Percentiles rank a stretch among this genome's conserved stretches.
phyloP scores from a whole-genome alignment of 2,113 vertebrate species.

The Centropus bengalensis region DNA sequence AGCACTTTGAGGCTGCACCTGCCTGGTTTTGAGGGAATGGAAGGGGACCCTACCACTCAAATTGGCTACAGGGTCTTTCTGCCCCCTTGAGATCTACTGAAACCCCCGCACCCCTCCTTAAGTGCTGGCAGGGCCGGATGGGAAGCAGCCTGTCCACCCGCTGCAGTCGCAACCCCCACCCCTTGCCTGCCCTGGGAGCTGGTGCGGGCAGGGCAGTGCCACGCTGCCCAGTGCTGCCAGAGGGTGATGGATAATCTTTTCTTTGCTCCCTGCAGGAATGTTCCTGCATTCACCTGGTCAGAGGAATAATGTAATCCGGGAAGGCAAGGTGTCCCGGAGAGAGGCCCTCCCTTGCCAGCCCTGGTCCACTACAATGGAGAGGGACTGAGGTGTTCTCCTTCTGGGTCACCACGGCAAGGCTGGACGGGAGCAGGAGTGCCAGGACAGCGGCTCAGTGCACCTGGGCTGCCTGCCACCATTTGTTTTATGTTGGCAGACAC shows the following conservation, averaged over 20 bases:
- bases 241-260: neutral
- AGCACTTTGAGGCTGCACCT: neutral
- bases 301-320: neutral
- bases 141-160: neutral
- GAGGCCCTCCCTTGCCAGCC: rapidly evolving
- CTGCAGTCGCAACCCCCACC: neutral
- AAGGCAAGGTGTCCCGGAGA: neutral
- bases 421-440: rapidly evolving
- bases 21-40: rapidly evolving
- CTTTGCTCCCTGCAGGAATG: neutral
- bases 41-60: too few relatives aligned
- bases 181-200: neutral
- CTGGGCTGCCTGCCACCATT: neutral
- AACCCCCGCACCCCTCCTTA: neutral
- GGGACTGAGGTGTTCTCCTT: neutral
- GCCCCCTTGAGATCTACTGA: neutral
- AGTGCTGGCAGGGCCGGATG: too few relatives aligned
- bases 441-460: rapidly evolving
- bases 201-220: rapidly evolving
- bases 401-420: rapidly evolving
- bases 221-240: rapidly evolving
- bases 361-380: neutral
- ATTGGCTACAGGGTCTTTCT: neutral
- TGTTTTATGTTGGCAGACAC: neutral
- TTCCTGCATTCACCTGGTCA: neutral